A percentile compares a stretch with the other conserved stretches of the same genome.
These are phyloP conservation scores for Paramormyrops hopkinsi DNA, from an alignment of 2,797 vertebrate species.

Conservation along the genomic window DNA sequence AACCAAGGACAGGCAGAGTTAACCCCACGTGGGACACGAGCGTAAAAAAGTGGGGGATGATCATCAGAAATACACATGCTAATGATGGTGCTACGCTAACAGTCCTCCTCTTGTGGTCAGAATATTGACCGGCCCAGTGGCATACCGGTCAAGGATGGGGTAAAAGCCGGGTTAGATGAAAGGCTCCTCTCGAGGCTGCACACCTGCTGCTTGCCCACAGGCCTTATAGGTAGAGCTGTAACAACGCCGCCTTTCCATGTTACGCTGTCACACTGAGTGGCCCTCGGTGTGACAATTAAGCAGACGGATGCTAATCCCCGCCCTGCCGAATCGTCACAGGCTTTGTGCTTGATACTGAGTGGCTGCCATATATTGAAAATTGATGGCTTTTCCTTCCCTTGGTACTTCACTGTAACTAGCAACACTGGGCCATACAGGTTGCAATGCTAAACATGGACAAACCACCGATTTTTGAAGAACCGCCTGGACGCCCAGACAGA, in stretches of 20 bases:
- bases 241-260: not conserved
- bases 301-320: not conserved
- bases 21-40: constrained; percentile 16
- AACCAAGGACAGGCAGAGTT: constrained; percentile 17
- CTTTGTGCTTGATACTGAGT: not conserved
- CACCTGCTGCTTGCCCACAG: not conserved
- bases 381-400: not conserved
- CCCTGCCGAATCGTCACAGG: not conserved
- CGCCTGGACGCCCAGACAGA: not conserved
- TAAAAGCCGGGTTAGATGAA: not conserved
- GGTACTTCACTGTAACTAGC: not conserved
- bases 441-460: not conserved
- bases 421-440: not conserved
- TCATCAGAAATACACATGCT: not conserved
- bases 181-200: not conserved
- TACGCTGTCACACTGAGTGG: not conserved
- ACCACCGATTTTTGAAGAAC: not conserved
- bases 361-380: not conserved
- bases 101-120: not conserved
- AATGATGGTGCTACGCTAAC: not conserved
- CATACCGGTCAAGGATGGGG: not conserved
- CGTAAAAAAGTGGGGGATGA: not conserved
- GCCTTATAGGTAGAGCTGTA: not conserved
- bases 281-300: not conserved
- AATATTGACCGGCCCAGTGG: not conserved